Conservation (phyloP, 2,888 invertebrate genomes). For the Aphidoletes aphidimyza region DNA sequence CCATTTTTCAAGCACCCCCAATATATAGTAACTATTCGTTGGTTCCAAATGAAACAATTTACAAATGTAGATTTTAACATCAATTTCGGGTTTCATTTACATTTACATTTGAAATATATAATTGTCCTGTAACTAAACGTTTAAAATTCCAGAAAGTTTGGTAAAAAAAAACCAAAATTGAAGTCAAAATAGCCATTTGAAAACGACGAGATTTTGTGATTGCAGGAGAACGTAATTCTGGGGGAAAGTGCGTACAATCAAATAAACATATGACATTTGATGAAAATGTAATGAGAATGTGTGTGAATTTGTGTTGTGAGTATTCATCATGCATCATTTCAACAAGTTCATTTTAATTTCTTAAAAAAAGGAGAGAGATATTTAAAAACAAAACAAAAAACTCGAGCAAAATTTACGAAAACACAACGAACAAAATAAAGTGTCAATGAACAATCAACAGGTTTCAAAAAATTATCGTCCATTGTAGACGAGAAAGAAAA, state of each 20-base stretch:
- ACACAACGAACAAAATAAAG: neutral
- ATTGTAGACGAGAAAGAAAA: neutral
- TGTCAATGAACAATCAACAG: neutral
- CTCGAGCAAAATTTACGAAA: neutral
- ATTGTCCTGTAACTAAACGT: too few species aligned
- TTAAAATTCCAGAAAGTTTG: too few species aligned
- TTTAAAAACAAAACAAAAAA: neutral
- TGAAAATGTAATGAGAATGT: neutral
- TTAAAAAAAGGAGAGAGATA: neutral
- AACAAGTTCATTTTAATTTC: too few species aligned
- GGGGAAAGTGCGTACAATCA: neutral
- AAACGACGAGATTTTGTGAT: too few species aligned
- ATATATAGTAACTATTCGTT: too few species aligned
- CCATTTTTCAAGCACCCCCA: too few species aligned
- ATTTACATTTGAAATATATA: too few species aligned
- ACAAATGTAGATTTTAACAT: too few species aligned
- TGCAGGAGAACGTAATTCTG: neutral
- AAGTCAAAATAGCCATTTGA: too few species aligned
- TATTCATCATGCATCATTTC: conserved; percentile 35
- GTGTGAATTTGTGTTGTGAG: neutral
- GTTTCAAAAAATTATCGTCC: neutral
- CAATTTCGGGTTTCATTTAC: too few species aligned
- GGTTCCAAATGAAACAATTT: too few species aligned
- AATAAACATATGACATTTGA: neutral
- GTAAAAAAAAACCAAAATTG: too few species aligned